These are phyloP conservation scores for Campaea margaritaria DNA, from an alignment of 2,888 invertebrate genomes.

Conservation along the genomic window DNA sequence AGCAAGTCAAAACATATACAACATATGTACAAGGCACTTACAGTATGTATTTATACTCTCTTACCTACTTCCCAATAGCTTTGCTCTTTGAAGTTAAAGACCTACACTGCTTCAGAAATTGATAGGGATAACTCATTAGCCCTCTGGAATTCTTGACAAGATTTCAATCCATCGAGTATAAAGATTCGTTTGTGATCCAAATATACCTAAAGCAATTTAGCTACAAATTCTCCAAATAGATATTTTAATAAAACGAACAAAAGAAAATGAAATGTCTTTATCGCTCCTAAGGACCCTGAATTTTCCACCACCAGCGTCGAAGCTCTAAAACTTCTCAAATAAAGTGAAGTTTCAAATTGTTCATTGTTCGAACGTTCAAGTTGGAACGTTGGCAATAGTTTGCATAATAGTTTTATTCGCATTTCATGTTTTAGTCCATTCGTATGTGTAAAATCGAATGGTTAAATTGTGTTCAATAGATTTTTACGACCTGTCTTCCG, in stretches of 20 bases:
- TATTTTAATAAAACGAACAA: slow-evolving; percentile 41
- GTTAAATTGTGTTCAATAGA: slow-evolving; percentile 58
- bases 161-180: no score
- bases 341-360: slow-evolving; percentile 60
- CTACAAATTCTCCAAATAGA: slow-evolving; percentile 18
- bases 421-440: slow-evolving; percentile 64
- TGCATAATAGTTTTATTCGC: slow-evolving; percentile 77
- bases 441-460: slow-evolving; percentile 60
- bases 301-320: slow-evolving; percentile 49
- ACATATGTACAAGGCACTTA: no score
- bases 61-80: background rate
- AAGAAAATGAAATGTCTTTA: slow-evolving; percentile 45
- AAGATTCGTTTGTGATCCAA: no score
- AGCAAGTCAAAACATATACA: no score
- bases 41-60: no score
- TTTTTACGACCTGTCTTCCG: slow-evolving; percentile 51
- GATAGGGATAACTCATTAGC: background rate
- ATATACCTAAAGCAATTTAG: background rate
- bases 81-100: no score
- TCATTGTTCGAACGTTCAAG: slow-evolving; percentile 64
- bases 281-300: slow-evolving; percentile 48
- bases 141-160: background rate
- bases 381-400: slow-evolving; percentile 69
- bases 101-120: background rate
- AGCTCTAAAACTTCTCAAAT: slow-evolving; percentile 60